Conservation (phyloP, 2,113 vertebrate genomes). For the Bucco capensis region DNA sequence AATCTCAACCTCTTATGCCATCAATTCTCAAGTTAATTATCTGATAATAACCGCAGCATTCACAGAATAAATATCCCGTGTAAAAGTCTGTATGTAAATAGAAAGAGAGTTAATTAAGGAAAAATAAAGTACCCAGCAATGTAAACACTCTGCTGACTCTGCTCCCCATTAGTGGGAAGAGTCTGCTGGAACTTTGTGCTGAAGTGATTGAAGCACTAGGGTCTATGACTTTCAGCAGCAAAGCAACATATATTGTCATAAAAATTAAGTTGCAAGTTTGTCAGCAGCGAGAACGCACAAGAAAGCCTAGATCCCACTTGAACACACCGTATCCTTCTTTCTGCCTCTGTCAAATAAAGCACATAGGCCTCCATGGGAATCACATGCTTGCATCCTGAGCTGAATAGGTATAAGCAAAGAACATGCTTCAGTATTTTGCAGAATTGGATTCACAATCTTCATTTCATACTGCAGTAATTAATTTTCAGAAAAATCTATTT, state of each 20-base stretch:
- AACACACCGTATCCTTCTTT: neutral
- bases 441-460: conserved; percentile 33
- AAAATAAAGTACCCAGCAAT: conserved; percentile 25
- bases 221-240: neutral
- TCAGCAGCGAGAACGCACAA: neutral
- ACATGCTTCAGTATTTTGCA: conserved; percentile 47
- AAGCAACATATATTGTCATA: neutral
- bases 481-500: conserved; percentile 5
- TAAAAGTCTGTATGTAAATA: conserved; percentile 49
- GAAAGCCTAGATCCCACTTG: neutral
- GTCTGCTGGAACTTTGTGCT: neutral
- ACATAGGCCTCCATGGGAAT: conserved; percentile 27
- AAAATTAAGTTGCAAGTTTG: neutral
- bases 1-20: conserved; percentile 32
- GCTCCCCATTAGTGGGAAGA: neutral
- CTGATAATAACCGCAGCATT: conserved; percentile 49
- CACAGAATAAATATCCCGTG: conserved; percentile 41
- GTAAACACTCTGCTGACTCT: conserved; percentile 39
- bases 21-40: conserved; percentile 61
- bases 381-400: neutral
- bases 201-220: neutral
- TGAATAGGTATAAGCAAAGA: conserved; percentile 28
- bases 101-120: conserved; percentile 59
- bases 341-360: conserved; percentile 8
- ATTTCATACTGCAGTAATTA: conserved; percentile 19